phyloP scores from a whole-genome alignment of 2,113 vertebrate species.

The Megalops atlanticus region DNA sequence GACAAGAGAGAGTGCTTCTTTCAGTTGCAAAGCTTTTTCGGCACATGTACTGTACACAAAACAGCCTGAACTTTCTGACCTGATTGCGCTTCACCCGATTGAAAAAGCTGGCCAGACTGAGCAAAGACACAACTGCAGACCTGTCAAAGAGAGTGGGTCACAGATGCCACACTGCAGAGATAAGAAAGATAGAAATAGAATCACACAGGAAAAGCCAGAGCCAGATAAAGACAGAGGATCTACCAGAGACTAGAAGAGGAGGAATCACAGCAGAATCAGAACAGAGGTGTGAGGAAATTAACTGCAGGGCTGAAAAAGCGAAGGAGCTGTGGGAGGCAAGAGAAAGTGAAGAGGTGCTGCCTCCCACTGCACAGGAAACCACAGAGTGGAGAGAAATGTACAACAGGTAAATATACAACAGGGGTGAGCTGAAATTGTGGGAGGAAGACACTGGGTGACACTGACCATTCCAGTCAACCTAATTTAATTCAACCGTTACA shows the following conservation, averaged over 20 bases:
- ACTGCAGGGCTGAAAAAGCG: too few relatives aligned
- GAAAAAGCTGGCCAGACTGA: neutral
- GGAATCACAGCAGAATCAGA: neutral
- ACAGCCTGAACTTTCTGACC: neutral
- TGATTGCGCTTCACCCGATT: neutral
- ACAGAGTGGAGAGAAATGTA: too few relatives aligned
- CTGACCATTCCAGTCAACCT: too few relatives aligned
- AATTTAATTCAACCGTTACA: too few relatives aligned
- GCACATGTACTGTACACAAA: neutral
- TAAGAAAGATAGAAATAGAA: neutral
- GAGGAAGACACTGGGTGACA: too few relatives aligned
- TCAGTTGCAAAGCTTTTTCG: neutral
- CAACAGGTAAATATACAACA: too few relatives aligned
- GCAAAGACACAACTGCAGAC: neutral
- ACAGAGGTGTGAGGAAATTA: too few relatives aligned
- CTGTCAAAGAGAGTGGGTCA: neutral
- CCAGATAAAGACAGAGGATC: neutral
- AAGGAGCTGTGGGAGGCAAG: too few relatives aligned
- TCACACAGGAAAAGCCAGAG: neutral
- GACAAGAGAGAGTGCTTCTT: neutral
- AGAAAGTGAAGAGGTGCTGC: too few relatives aligned
- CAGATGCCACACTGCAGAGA: neutral
- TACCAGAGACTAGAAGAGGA: neutral
- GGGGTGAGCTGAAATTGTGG: too few relatives aligned
- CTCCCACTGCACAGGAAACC: too few relatives aligned